Evolutionary conservation across 2,113 vertebrate genomes (phyloP), one percentile per base, ranked within the genome.

Genomic region (Phylloscopus trochilus): DNA sequence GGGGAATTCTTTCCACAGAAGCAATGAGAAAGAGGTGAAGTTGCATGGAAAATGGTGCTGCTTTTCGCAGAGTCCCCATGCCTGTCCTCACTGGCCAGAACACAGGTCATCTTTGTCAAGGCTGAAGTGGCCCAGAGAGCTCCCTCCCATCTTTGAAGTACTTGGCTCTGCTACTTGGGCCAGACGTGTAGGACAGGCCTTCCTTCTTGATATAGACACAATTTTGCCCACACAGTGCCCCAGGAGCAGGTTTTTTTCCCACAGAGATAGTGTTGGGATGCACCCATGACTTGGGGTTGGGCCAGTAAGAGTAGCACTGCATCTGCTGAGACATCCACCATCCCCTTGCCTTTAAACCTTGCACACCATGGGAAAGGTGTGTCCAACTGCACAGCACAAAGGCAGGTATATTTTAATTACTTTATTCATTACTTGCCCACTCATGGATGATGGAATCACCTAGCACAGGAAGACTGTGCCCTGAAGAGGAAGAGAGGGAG

Each of bases 371-470:
- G 33, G 28, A 62, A 53, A 85, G 30, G 6, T 4, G 0, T 46
- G 39, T 30, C n/a, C 1, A 3, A 28, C 28, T 53, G 49, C 62
- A 75, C 19, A 66, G 28, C 60, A 28, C 33, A 22, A 27, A 83
- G 22, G 6, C 28, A n/a, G 0, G 0, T 28, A 8, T 20, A 10
- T 27, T 96, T 49, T 69, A 55, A 27, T 33, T 62, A 43, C 16
- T 15, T 49, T 58, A 31, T 7, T 28, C 30, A 27, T 33, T 41
- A 41, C 63, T 72, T n/a, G 41, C 41, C 23, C 14, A 59, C 33
- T 56, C 22, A 9, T 11, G 1, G 0, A 8, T n/a, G 22, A 23
- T 6, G 17, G 20, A 1, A 22, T 76, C 31, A 62, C 14, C 9
- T 37, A 49, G 69, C 27, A 56, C 35, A 37, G n/a, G 31, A 10